A percentile compares a stretch with the other conserved stretches of the same genome.
phyloP scores from a whole-genome alignment of 2,797 vertebrate species.

The Orestias chungarensis region DNA sequence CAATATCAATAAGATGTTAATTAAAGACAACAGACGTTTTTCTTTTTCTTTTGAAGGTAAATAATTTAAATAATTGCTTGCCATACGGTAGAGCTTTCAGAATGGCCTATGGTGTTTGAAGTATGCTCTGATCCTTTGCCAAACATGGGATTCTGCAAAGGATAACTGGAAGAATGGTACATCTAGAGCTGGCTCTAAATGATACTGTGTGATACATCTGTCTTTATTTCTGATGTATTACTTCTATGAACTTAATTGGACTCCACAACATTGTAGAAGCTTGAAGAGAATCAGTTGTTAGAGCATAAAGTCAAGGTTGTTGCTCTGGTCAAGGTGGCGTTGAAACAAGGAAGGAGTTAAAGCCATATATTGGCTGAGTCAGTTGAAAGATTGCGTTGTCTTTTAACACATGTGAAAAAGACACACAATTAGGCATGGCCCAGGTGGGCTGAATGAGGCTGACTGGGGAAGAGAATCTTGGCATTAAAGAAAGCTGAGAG shows the following conservation, averaged over 20 bases:
- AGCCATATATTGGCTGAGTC: no score
- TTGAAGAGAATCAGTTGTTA: neutral
- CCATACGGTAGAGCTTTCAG: neutral
- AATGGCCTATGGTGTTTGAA: neutral
- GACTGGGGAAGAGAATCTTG: neutral
- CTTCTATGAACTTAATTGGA: neutral
- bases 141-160: neutral
- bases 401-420: neutral
- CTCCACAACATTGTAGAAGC: no score
- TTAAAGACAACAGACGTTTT: neutral
- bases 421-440: neutral
- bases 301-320: neutral
- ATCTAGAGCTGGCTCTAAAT: no score
- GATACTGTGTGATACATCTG: no score
- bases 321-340: neutral
- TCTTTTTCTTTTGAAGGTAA: no score
- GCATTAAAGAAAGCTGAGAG: neutral
- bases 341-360: no score
- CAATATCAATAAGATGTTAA: slow-evolving; percentile 11
- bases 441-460: neutral
- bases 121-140: neutral
- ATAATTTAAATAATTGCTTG: no score
- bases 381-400: no score
- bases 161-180: neutral
- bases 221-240: no score